phyloP scores from a whole-genome alignment of 2,888 invertebrate species.

The Drosophila colorata region DNA sequence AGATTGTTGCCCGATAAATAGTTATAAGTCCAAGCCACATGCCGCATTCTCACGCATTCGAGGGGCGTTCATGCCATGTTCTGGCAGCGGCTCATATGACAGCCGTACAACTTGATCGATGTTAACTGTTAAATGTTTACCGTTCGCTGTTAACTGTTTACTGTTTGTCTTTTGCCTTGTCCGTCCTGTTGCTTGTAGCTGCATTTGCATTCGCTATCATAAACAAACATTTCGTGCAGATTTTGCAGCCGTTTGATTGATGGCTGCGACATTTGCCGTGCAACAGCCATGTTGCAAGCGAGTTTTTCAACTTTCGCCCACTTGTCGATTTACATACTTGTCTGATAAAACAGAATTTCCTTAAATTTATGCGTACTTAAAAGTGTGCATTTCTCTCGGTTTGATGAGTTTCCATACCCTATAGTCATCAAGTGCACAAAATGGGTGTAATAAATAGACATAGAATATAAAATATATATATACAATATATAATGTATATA shows the following conservation, averaged over 20 bases:
- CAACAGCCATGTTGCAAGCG: background rate
- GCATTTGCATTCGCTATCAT: conserved; percentile 76
- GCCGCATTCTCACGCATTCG: conserved; percentile 66
- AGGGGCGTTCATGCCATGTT: conserved; percentile 45
- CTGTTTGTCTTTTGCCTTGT: conserved; percentile 15
- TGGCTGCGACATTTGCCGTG: conserved; percentile 16
- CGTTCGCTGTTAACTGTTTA: conserved; percentile 28
- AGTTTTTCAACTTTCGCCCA: conserved; percentile 9
- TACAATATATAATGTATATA: no score
- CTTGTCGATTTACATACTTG: background rate
- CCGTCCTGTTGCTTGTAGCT: conserved; percentile 16
- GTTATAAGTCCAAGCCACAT: conserved; percentile 51
- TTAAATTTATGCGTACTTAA: background rate
- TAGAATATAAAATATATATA: no score
- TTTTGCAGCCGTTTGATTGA: conserved; percentile 53
- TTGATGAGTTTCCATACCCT: background rate
- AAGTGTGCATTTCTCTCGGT: no score
- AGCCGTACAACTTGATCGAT: conserved; percentile 74
- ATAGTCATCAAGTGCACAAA: background rate
- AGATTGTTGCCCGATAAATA: conserved; percentile 45
- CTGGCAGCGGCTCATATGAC: conserved; percentile 68
- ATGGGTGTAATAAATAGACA: background rate
- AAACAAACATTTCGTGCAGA: conserved; percentile 50
- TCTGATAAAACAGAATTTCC: conserved; percentile 16
- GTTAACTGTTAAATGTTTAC: conserved; percentile 48